A percentile compares a stretch with the other conserved stretches of the same genome.
These are phyloP conservation scores for Teinopalpus imperialis DNA, from an alignment of 2,888 invertebrate species.

Conservation along the genomic window DNA sequence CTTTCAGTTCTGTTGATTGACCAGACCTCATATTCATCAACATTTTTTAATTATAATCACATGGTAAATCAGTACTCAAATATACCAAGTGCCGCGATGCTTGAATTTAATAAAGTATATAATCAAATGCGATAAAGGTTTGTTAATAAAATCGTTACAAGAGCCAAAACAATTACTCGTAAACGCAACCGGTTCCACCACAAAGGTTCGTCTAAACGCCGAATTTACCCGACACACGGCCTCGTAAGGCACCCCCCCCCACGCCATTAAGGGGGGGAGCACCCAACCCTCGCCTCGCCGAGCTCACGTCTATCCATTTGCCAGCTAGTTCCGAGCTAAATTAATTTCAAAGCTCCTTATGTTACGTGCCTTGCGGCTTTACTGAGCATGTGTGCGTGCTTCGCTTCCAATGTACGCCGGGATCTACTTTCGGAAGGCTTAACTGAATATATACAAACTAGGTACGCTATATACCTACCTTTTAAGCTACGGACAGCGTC, in stretches of 20 bases:
- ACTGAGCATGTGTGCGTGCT: slow-evolving; percentile 60
- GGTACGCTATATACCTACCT: slow-evolving; percentile 48
- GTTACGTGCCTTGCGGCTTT: slow-evolving; percentile 82
- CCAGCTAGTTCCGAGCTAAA: slow-evolving; percentile 83
- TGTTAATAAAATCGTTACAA: slow-evolving; percentile 26
- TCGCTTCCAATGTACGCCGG: slow-evolving; percentile 39
- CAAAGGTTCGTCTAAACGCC: slow-evolving; percentile 79
- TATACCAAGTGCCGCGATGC: too few species aligned
- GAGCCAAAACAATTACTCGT: slow-evolving; percentile 66
- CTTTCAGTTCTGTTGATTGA: too few species aligned
- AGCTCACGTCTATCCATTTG: slow-evolving; percentile 82
- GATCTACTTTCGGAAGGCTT: slow-evolving; percentile 75
- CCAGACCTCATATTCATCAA: too few species aligned
- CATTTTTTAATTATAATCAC: too few species aligned
- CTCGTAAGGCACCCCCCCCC: slow-evolving; percentile 38
- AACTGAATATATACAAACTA: slow-evolving; percentile 56
- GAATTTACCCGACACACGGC: slow-evolving; percentile 67
- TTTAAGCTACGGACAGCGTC: slow-evolving; percentile 66
- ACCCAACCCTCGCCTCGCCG: slow-evolving; percentile 49
- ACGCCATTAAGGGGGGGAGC: slow-evolving; percentile 36
- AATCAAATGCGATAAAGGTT: slow-evolving; percentile 11
- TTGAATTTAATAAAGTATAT: too few species aligned
- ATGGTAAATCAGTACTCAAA: too few species aligned
- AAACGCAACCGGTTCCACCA: slow-evolving; percentile 68
- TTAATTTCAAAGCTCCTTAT: slow-evolving; percentile 83